Conservation (phyloP, 2,888 invertebrate genomes). For the Drosophila atroscutellata region DNA sequence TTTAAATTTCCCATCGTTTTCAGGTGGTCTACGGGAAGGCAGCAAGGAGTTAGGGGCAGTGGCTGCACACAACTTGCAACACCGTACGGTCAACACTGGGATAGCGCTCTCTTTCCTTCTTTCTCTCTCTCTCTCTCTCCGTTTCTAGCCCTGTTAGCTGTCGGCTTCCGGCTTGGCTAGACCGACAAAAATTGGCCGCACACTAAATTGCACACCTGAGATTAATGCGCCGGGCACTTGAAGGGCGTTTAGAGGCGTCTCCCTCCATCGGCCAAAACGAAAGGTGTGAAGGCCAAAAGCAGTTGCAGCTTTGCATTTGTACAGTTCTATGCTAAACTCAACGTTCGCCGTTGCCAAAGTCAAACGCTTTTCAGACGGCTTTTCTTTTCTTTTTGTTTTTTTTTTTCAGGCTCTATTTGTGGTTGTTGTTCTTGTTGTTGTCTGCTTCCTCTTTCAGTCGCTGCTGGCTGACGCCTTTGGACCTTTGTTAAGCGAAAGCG, state of each 20-base stretch:
- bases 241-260: conserved; percentile 50
- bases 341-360: conserved; percentile 49
- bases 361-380: conserved; percentile 59
- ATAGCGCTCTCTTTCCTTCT: not conserved
- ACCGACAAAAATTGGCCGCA: conserved; percentile 77
- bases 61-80: conserved; percentile 28
- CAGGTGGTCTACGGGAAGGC: not conserved
- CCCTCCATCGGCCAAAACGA: conserved; percentile 22
- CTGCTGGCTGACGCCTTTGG: conserved; percentile 34
- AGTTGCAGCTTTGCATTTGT: conserved; percentile 18
- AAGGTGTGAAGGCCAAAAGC: conserved; percentile 65
- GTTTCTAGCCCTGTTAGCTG: conserved; percentile 1
- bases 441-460: conserved; percentile 2
- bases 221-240: conserved; percentile 76
- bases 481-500: conserved; percentile 23
- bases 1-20: conserved; percentile 64
- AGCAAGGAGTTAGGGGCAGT: not conserved
- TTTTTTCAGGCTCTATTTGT: conserved; percentile 16
- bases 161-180: conserved; percentile 57
- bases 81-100: conserved; percentile 64
- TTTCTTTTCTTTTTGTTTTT: conserved; percentile 20
- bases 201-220: conserved; percentile 81
- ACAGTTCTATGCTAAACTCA: conserved; percentile 26
- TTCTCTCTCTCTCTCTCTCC: not conserved
- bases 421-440: conserved; percentile 6